Evolutionary conservation across 2,113 vertebrate species (phyloP).

Genomic region (Penelope pileata): DNA sequence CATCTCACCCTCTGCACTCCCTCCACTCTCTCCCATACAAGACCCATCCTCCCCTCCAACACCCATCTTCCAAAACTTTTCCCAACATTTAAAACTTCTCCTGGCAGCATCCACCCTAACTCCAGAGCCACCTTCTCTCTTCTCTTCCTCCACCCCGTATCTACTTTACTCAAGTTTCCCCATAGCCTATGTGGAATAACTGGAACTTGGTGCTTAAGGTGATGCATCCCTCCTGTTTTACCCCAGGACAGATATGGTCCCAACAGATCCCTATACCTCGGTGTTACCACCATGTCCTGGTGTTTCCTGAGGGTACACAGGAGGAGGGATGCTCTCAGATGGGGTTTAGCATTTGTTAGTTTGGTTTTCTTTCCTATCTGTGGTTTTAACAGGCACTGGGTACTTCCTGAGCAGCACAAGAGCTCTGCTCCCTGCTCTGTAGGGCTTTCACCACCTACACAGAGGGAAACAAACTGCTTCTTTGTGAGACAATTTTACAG

Average conservation of each 20-base stretch:
- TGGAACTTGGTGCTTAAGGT: neutral
- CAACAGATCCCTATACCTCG: neutral
- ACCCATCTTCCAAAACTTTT: neutral
- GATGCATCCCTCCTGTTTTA: neutral
- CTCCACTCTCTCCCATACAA: neutral
- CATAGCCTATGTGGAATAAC: neutral
- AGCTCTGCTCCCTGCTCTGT: accelerated
- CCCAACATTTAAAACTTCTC: too few relatives aligned
- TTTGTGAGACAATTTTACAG: neutral
- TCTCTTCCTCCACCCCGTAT: neutral
- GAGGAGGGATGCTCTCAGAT: neutral
- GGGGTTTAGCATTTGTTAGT: neutral
- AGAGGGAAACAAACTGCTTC: neutral
- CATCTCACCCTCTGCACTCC: neutral
- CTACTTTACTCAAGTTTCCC: neutral
- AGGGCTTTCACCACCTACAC: neutral
- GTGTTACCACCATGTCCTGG: neutral
- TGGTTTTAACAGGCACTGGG: neutral
- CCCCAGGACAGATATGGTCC: neutral
- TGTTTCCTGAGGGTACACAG: neutral
- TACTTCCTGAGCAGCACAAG: neutral
- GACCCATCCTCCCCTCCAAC: neutral
- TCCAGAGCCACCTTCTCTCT: neutral
- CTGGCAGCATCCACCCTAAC: neutral
- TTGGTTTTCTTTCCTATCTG: neutral